These are phyloP conservation scores for Rhinichthys klamathensis DNA, from an alignment of 2,113 vertebrate species.

Conservation along the genomic window DNA sequence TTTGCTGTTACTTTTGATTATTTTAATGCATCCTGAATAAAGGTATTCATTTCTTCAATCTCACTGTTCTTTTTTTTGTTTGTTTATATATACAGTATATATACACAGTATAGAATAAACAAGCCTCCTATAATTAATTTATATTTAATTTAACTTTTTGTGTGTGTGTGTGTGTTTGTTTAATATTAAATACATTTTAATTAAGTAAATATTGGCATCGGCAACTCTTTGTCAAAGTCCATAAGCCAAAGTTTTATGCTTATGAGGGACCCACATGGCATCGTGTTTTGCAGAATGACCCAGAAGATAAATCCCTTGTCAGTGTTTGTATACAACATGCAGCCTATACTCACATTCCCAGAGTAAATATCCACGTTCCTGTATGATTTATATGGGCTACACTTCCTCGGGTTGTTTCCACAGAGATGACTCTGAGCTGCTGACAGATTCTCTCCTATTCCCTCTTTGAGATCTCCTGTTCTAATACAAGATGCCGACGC, in stretches of 20 bases:
- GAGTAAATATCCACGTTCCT: background rate
- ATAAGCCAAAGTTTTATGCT: too few species aligned
- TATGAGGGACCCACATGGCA: background rate
- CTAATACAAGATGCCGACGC: background rate
- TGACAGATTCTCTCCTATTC: background rate
- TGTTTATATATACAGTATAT: too few species aligned
- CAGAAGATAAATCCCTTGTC: constrained; percentile 29
- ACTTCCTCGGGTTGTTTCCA: constrained; percentile 29
- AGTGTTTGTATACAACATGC: background rate
- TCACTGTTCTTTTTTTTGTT: too few species aligned
- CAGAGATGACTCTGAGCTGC: constrained; percentile 6
- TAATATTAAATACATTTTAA: background rate
- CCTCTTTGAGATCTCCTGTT: constrained; percentile 15
- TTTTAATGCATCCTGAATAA: too few species aligned
- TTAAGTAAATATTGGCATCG: background rate
- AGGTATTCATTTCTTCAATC: too few species aligned
- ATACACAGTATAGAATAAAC: too few species aligned
- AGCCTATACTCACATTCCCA: background rate
- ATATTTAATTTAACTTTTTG: background rate
- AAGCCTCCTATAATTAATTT: background rate
- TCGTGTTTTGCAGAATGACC: background rate
- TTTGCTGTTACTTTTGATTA: too few species aligned
- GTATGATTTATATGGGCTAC: constrained; percentile 38
- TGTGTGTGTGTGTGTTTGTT: background rate
- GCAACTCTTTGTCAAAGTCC: background rate